Base-by-base conservation (phyloP, 2,888 invertebrate genomes). In the Orthonevra nobilis region DNA sequence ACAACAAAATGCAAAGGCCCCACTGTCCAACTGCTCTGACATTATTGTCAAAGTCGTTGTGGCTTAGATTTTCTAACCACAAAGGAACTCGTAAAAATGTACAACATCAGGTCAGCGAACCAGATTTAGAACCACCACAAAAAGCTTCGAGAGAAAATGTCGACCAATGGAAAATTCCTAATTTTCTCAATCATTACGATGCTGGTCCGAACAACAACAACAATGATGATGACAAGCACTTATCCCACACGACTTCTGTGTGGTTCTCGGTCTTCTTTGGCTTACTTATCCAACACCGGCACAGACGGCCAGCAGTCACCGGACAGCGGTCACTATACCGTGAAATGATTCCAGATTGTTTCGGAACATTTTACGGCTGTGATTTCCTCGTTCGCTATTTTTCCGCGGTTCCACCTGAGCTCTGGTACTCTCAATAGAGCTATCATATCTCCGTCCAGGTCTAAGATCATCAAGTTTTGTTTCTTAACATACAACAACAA, bases 321-420 rank as follows among this genome's bases (percentile, higher is more conserved):
- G 42, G 48, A 42, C 69, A 38, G 32, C 23, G 52, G 77, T 64
- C 77, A 77, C 64, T 15, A 60, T 44, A 79, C 77, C 77, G 77
- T 79, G 77, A 79, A 79, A 79, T 66, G 54, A 66, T 73, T 73
- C 66, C 42, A 56, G 70, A 58, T 73, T 73, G 66, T 73, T 73
- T 64, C 54, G 72, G 72, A 72, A 77, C 66, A 38, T 46, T 64
- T 77, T 77, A 69, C 40, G 58, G 73, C 66, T 52, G 32, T 79
- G 66, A 73, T 79, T 79, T 77, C 54, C 70, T 72, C 44, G 72
- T 64, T 73, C 54, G 66, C 40, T 40, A 17, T 61, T 40, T 30
- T 20, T 38, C 38, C 38, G 32, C 52, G 17, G 64, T 73, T 79
- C 72, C 77, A 79, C 72, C 72, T 77, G 72, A n/a, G n/a, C n/a